A percentile compares a stretch with the other conserved stretches of the same genome.
Conservation (phyloP, 2,797 vertebrate genomes). For the Phataginus tetradactyla region DNA sequence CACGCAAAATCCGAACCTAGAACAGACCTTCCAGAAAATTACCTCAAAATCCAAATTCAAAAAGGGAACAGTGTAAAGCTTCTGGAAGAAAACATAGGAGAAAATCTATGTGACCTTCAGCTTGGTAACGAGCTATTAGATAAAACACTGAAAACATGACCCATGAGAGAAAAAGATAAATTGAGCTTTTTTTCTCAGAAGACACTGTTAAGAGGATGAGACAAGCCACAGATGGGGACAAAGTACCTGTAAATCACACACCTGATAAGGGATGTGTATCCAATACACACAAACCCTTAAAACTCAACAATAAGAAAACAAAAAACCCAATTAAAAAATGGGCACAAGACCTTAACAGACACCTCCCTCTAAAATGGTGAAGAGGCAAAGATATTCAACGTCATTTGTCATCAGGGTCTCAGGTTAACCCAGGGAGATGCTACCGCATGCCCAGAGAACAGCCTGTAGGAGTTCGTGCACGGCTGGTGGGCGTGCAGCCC, state of each 20-base stretch:
- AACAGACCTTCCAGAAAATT: background rate
- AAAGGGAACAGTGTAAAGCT: background rate
- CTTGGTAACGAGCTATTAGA: background rate
- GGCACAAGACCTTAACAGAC: background rate
- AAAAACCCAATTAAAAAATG: background rate
- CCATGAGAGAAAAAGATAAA: background rate
- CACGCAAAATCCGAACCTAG: accelerated
- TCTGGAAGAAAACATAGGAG: background rate
- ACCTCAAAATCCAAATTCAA: background rate
- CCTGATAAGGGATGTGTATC: background rate
- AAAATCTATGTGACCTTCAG: background rate
- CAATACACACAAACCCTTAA: accelerated
- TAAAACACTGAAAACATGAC: background rate
- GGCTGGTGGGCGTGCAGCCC: too few relatives aligned
- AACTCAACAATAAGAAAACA: too few relatives aligned
- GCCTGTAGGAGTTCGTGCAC: background rate
- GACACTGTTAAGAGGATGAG: background rate
- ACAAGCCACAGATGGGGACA: background rate
- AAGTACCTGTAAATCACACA: background rate
- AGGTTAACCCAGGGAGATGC: accelerated
- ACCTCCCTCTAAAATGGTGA: background rate
- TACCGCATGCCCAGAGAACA: accelerated
- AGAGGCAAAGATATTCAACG: accelerated
- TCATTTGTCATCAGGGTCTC: background rate
- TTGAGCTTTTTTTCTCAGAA: background rate